phyloP scores from a whole-genome alignment of 2,797 vertebrate species.

The Garrulus glandarius region DNA sequence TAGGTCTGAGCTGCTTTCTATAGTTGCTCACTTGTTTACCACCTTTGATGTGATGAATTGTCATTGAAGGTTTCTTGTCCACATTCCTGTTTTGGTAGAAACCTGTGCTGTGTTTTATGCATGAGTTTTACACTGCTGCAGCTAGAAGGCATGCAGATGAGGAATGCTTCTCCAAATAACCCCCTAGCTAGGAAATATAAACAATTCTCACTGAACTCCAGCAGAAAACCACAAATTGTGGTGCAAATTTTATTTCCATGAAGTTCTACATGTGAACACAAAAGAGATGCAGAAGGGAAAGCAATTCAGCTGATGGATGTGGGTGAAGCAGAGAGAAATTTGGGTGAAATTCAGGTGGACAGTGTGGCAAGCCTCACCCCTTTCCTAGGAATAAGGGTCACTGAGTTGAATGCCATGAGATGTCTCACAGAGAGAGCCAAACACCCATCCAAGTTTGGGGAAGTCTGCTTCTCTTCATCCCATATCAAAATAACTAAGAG shows the following conservation, averaged over 20 bases:
- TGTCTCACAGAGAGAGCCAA: neutral
- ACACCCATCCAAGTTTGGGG: neutral
- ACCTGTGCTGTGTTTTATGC: neutral
- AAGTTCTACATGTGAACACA: neutral
- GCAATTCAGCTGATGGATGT: neutral
- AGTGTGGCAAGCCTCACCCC: neutral
- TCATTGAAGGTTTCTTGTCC: neutral
- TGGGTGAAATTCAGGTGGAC: neutral
- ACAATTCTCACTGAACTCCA: neutral
- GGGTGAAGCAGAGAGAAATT: neutral
- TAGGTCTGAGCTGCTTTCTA: neutral
- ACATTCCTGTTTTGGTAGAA: neutral
- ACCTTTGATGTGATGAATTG: neutral
- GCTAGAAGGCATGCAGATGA: neutral
- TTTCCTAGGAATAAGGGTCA: neutral
- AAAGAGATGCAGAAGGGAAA: neutral
- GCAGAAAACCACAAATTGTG: neutral
- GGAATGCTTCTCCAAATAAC: neutral
- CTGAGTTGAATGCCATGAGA: neutral
- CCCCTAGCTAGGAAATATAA: neutral
- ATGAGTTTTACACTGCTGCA: neutral
- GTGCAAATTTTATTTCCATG: neutral
- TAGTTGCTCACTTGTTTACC: neutral
- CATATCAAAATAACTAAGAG: neutral
- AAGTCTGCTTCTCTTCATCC: neutral